Conservation (phyloP, 1,140 invertebrate genomes). For the Augochlora pura region DNA sequence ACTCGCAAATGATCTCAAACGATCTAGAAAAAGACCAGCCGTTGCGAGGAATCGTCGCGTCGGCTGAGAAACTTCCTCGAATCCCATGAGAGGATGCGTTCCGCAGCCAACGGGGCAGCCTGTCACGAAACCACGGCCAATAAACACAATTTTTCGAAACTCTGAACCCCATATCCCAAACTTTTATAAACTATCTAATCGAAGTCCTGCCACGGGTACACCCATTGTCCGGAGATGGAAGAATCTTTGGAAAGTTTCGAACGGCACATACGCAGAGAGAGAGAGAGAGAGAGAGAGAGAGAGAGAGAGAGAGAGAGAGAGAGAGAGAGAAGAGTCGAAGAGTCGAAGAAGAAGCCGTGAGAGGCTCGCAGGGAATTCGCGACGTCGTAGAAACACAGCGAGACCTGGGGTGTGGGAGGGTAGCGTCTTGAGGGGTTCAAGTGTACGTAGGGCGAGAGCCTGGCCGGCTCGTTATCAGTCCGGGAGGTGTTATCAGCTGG, state of each 20-base stretch:
- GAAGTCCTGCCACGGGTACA: too few relatives aligned
- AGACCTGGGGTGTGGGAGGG: conserved; percentile 40
- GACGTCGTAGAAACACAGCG: conserved; percentile 57
- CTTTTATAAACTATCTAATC: too few relatives aligned
- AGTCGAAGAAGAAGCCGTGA: conserved; percentile 47
- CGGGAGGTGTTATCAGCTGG: conserved; percentile 77
- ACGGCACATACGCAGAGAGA: too few relatives aligned
- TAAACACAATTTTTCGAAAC: too few relatives aligned
- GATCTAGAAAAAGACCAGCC: background rate
- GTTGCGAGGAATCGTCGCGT: background rate
- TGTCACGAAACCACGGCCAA: too few relatives aligned
- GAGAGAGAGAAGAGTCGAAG: background rate
- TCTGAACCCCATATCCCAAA: too few relatives aligned
- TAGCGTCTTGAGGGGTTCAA: conserved; percentile 26
- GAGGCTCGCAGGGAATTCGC: conserved; percentile 54
- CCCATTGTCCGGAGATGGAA: too few relatives aligned
- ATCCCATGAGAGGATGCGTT: too few relatives aligned
- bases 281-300: too few relatives aligned
- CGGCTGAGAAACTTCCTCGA: background rate
- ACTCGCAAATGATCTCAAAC: conserved; percentile 5
- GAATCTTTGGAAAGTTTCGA: too few relatives aligned
- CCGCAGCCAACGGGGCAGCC: too few relatives aligned
- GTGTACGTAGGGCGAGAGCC: conserved; percentile 69
- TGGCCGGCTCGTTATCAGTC: conserved; percentile 78
- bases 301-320: too few relatives aligned